Conservation (phyloP, 2,113 vertebrate species). For the Tachycineta bicolor region DNA sequence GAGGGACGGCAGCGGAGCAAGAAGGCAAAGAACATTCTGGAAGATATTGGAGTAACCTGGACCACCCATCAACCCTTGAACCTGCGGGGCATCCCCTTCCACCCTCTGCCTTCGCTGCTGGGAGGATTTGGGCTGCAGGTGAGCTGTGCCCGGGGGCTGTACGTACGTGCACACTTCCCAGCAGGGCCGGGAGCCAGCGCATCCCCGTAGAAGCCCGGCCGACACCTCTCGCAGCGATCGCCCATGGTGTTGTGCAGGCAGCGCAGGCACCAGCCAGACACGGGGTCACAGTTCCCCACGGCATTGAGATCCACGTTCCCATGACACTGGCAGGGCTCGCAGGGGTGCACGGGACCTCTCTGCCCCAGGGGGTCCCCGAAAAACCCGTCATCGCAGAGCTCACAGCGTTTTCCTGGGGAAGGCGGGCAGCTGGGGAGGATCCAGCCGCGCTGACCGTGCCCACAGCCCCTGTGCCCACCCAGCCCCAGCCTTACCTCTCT, state of each 20-base stretch:
- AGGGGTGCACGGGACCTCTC: constrained; percentile 72
- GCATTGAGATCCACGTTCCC: constrained; percentile 88
- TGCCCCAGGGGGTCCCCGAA: constrained; percentile 88
- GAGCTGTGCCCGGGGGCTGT: accelerated
- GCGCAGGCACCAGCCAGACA: constrained; percentile 85
- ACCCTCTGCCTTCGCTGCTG: neutral
- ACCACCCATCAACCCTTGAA: neutral
- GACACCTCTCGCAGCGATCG: constrained; percentile 81
- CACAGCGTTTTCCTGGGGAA: constrained; percentile 83
- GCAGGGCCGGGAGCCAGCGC: constrained; percentile 61
- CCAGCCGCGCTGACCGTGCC: accelerated
- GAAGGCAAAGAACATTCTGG: neutral
- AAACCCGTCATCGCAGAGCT: constrained; percentile 90
- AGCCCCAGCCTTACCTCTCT: constrained; percentile 81
- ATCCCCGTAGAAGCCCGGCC: constrained; percentile 80
- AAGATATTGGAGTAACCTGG: neutral
- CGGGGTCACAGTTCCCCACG: constrained; percentile 84
- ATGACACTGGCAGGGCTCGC: constrained; percentile 82
- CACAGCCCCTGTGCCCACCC: accelerated
- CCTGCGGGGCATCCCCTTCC: neutral
- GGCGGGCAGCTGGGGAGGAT: neutral
- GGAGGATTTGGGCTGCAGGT: neutral
- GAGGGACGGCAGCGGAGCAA: neutral
- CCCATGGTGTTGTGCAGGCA: constrained; percentile 86
- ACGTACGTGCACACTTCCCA: constrained; percentile 84